A percentile compares a stretch with the other conserved stretches of the same genome.
Conservation (phyloP, 2,888 invertebrate genomes). For the Hypselothyrea guttata region DNA sequence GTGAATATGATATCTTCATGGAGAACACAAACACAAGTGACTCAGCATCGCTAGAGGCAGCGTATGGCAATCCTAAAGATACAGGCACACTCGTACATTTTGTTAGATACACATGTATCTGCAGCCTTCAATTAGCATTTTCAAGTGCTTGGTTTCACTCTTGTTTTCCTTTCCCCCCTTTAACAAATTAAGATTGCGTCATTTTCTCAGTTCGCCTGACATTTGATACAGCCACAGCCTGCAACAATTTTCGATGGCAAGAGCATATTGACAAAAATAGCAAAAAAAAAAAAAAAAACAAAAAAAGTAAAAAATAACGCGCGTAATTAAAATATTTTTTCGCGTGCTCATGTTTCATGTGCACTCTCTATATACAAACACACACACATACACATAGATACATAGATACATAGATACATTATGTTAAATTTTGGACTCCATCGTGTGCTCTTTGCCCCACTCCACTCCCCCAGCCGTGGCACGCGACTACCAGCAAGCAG, state of each 20-base stretch:
- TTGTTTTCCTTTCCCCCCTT: conserved; percentile 5
- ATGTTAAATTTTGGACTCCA: conserved; percentile 3
- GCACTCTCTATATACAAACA: conserved; percentile 22
- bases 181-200: conserved; percentile 45
- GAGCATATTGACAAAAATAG: conserved; percentile 62
- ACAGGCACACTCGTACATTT: conserved; percentile 4
- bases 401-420: conserved; percentile 2
- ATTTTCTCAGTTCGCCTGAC: conserved; percentile 49
- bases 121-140: conserved; percentile 69
- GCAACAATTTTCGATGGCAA: conserved; percentile 41
- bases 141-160: conserved; percentile 38
- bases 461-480: conserved; percentile 28
- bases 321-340: conserved; percentile 68
- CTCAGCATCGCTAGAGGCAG: conserved; percentile 30
- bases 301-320: conserved; percentile 34
- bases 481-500: conserved; percentile 71
- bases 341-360: conserved; percentile 60
- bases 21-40: conserved; percentile 23
- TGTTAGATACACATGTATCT: conserved; percentile 12
- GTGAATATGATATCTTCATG: conserved; percentile 33
- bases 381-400: conserved; percentile 1
- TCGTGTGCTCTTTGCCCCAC: neutral
- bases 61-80: conserved; percentile 45
- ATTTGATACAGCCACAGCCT: conserved; percentile 44
- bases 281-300: conserved; percentile 28